Conservation (phyloP, 2,888 invertebrate species). For the Oligia latruncula region DNA sequence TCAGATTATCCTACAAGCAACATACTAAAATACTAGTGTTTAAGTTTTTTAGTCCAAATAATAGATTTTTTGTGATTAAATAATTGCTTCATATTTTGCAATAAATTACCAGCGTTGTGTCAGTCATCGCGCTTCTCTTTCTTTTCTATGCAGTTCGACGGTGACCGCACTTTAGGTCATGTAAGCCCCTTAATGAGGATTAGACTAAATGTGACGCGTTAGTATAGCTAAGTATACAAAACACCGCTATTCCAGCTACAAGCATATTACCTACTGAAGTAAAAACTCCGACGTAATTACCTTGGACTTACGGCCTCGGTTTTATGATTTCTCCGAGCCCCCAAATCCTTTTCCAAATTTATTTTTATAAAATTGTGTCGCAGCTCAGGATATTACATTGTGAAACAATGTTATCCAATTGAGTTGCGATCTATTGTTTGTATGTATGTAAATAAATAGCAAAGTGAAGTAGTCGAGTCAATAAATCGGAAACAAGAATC, state of each 20-base stretch:
- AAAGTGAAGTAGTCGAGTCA: conserved; percentile 26
- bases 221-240: background rate
- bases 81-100: no score
- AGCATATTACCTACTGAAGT: conserved; percentile 13
- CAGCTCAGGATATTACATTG: conserved; percentile 12
- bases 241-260: background rate
- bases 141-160: no score
- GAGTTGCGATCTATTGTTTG: conserved; percentile 37
- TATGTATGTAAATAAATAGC: conserved; percentile 41
- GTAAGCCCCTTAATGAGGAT: conserved; percentile 13
- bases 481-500: conserved; percentile 54
- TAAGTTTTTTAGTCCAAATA: no score
- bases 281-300: conserved; percentile 30
- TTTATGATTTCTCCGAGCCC: conserved; percentile 15
- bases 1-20: no score
- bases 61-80: no score
- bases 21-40: no score
- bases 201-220: conserved; percentile 30
- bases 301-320: background rate
- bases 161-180: no score
- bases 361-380: conserved; percentile 10
- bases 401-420: conserved; percentile 49
- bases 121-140: no score
- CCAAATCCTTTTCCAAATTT: conserved; percentile 7
- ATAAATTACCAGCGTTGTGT: no score